A percentile compares a stretch with the other conserved stretches of the same genome.
These are phyloP conservation scores for Loxodonta africana DNA, from an alignment of 2,113 vertebrate genomes.

Conservation along the genomic window DNA sequence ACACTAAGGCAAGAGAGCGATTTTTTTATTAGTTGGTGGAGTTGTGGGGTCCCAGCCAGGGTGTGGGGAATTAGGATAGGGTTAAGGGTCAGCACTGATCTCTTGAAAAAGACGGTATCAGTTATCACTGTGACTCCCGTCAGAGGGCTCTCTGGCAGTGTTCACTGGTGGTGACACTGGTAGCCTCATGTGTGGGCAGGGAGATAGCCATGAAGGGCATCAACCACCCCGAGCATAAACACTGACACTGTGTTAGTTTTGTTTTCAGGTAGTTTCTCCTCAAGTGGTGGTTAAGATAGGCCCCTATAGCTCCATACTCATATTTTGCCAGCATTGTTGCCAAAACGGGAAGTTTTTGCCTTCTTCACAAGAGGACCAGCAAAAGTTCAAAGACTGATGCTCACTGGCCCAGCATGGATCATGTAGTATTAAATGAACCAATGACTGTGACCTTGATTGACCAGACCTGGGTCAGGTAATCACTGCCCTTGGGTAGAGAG, in stretches of 20 bases:
- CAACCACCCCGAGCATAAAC: neutral
- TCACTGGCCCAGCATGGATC: neutral
- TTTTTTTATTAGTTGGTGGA: slow-evolving; percentile 22
- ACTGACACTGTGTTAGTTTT: neutral
- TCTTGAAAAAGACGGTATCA: neutral
- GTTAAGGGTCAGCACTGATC: neutral
- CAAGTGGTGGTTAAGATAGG: neutral
- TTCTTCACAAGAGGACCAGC: neutral
- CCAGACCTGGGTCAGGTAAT: neutral
- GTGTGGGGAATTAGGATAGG: neutral
- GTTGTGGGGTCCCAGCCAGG: neutral
- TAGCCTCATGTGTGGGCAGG: neutral
- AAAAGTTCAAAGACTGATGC: neutral
- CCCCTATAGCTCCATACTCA: neutral
- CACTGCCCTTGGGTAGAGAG: neutral
- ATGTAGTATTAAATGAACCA: neutral
- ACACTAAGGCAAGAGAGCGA: neutral
- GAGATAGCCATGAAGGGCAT: neutral
- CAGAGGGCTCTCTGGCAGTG: neutral
- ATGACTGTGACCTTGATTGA: neutral
- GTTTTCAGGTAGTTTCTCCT: neutral
- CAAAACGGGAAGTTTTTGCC: neutral
- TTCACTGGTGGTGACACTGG: neutral
- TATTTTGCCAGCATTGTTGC: neutral
- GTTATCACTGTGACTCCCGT: neutral